Evolutionary conservation across 2,797 vertebrate species (phyloP), one percentile per base, ranked within the genome.

Genomic region (Coregonus sp.): DNA sequence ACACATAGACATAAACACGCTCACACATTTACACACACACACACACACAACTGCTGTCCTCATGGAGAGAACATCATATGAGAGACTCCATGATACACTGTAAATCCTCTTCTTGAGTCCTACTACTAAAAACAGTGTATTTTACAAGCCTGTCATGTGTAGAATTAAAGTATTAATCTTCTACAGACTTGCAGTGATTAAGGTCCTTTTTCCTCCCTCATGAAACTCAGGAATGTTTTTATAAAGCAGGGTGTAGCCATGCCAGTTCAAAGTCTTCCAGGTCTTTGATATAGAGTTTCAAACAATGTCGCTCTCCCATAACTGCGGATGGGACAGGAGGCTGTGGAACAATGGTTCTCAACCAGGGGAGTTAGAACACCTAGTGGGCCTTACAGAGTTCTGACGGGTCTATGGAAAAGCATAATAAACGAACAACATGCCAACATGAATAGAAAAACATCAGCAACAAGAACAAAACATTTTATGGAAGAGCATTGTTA

Each of bases 191-290:
- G 86, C 85, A 91, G 90, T 89, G 82, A 78, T 72, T 50, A 16
- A 83, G 84, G 81, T 73, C 72, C 75, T 83, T 91, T 90, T 84
- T 87, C 86, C 82, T 81, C 40, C 15, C 75, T 77, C 63, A 35
- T 85, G 76, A 85, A 81, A n/a, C 54, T 20, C 40, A 40, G 5
- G n/a, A 40, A 47, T 20, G 79, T 75, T 89, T 85, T 85, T 88
- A 79, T 86, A 78, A 77, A 73, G 76, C 81, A 81, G 87, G 86
- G 86, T 86, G 89, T 84, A 90, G 86, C 86, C 25, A 3, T 40
- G 18, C 6, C 47, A 47, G 83, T 86, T 91, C 89, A 93, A 93
- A 93, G 91, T 86, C 87, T 92, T 92, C 90, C 90, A 92, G 87
- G 86, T 75, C 86, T 51, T 91, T 92, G 89, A 91, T 87, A 52